A percentile compares a stretch with the other conserved stretches of the same genome.
These are phyloP conservation scores for Rhynchotus rufescens DNA, from an alignment of 2,797 vertebrate genomes.

Conservation along the genomic window DNA sequence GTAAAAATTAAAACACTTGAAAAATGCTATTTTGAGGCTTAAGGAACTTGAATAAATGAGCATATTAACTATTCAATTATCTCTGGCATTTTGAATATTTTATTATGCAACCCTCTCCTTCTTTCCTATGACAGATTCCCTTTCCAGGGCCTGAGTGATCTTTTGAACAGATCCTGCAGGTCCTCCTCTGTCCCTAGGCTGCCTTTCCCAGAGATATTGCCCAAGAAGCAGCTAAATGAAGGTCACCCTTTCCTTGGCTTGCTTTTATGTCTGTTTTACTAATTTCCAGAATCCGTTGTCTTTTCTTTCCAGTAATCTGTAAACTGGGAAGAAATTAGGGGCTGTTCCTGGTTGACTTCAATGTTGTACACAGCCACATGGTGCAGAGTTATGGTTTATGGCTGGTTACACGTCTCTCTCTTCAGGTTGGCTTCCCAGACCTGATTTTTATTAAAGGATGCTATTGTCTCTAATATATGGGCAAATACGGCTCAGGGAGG, in stretches of 20 bases:
- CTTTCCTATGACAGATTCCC: background rate
- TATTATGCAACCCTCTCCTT: background rate
- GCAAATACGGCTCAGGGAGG: background rate
- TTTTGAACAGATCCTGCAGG: background rate
- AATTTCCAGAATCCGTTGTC: background rate
- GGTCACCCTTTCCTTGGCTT: background rate
- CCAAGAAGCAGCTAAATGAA: background rate
- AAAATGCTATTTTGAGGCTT: constrained; percentile 31
- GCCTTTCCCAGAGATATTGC: background rate
- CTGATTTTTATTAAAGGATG: background rate
- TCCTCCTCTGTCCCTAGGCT: background rate
- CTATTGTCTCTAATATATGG: background rate
- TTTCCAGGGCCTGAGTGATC: background rate
- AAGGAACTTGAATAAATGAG: background rate
- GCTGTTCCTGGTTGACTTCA: background rate
- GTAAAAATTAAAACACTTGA: constrained; percentile 26
- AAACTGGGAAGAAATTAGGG: background rate
- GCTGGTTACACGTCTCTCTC: background rate
- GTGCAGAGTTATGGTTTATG: background rate
- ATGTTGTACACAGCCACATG: background rate
- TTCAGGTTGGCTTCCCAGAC: background rate
- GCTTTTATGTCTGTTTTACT: background rate
- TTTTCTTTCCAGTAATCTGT: background rate
- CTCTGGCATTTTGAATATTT: background rate
- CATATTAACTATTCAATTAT: constrained; percentile 48